These are phyloP conservation scores for Melopsittacus undulatus DNA, from an alignment of 2,797 vertebrate genomes.

Conservation along the genomic window DNA sequence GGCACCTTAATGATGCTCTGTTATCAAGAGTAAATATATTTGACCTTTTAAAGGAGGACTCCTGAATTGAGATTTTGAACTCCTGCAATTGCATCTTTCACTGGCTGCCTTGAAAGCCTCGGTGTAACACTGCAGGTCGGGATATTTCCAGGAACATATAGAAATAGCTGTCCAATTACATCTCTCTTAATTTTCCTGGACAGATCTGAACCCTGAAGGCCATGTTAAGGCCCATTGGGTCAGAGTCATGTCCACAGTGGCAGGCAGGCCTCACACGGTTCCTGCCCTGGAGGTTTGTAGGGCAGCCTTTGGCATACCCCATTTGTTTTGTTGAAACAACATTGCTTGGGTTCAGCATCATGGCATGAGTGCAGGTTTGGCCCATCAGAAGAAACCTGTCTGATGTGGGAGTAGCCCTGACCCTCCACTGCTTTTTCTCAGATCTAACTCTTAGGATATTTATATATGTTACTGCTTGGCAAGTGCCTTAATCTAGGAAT, in stretches of 20 bases:
- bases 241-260: fast-evolving
- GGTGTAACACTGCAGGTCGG: fast-evolving
- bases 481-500: not conserved
- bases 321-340: not conserved
- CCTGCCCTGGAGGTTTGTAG: not conserved
- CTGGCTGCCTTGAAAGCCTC: not conserved
- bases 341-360: not conserved
- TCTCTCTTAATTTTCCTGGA: not conserved
- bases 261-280: not conserved
- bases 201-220: not conserved
- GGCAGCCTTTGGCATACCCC: fast-evolving
- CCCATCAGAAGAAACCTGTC: not conserved
- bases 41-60: not conserved
- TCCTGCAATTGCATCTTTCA: not conserved
- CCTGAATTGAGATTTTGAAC: not conserved
- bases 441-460: not conserved
- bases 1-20: not conserved
- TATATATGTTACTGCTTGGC: not conserved
- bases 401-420: not conserved
- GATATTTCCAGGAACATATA: not conserved
- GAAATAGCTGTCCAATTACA: not conserved
- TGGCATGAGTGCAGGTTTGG: not conserved
- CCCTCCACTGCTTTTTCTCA: not conserved
- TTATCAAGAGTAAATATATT: not conserved
- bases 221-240: not conserved